Conservation (phyloP, 2,888 invertebrate species). For the Acholoe squamosa region DNA sequence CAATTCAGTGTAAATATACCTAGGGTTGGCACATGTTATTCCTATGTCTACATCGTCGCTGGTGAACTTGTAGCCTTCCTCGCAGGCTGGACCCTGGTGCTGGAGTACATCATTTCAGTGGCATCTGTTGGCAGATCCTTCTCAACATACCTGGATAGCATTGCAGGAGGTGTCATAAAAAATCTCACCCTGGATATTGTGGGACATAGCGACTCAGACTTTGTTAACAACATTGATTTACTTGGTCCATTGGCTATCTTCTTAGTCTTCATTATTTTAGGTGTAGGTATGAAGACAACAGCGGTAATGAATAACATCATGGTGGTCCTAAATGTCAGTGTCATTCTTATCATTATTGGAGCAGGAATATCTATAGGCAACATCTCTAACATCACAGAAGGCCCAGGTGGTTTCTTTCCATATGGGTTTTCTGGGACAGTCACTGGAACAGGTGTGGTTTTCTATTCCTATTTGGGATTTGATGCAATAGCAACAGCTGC, state of each 20-base stretch:
- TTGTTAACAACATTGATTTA: not conserved
- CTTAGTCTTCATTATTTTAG: conserved; percentile 21
- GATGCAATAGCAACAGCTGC: conserved; percentile 25
- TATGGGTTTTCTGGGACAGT: not conserved
- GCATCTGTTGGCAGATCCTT: conserved; percentile 27
- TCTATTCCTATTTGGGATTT: conserved; percentile 36
- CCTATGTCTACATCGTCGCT: conserved; percentile 12
- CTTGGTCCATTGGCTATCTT: not conserved
- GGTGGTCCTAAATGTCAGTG: not conserved
- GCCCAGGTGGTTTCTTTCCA: conserved; percentile 39
- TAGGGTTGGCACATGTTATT: conserved; percentile 1
- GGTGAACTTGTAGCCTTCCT: conserved; percentile 29
- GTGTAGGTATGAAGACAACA: not conserved
- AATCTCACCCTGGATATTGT: not conserved
- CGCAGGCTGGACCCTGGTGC: conserved; percentile 8
- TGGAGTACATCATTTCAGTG: conserved; percentile 18
- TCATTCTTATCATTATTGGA: conserved; percentile 39
- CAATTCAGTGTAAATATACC: conserved; percentile 50
- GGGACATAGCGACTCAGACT: not conserved
- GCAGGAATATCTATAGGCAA: not conserved
- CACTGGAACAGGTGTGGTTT: conserved; percentile 13
- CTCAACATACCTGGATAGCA: not conserved
- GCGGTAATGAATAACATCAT: conserved; percentile 22
- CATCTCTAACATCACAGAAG: not conserved
- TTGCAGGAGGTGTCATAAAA: not conserved